Conservation (phyloP, 2,888 invertebrate genomes). For the Macaria notata region DNA sequence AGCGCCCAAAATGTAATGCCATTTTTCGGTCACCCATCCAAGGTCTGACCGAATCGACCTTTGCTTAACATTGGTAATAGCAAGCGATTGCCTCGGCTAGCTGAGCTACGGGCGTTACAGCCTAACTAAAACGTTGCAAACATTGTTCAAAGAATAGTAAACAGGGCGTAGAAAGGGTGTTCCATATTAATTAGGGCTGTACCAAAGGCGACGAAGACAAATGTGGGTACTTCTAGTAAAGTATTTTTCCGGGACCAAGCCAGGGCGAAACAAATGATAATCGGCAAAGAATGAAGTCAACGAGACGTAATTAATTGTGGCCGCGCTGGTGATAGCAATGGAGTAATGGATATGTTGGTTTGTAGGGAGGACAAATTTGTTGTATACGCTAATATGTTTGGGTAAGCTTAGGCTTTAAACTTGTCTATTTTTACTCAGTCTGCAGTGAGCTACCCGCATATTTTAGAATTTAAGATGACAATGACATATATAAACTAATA, state of each 20-base stretch:
- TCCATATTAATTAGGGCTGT: slow-evolving; percentile 79
- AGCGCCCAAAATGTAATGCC: too few relatives aligned
- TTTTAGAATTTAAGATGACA: too few relatives aligned
- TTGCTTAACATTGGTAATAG: too few relatives aligned
- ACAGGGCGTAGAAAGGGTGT: slow-evolving; percentile 72
- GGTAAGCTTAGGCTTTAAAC: too few relatives aligned
- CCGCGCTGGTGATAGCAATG: slow-evolving; percentile 39
- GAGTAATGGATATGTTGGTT: slow-evolving; percentile 23
- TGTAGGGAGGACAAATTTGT: neutral
- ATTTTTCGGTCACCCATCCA: too few relatives aligned
- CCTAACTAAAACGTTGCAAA: slow-evolving; percentile 3
- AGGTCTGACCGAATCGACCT: too few relatives aligned
- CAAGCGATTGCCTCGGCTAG: too few relatives aligned
- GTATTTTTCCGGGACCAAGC: slow-evolving; percentile 71
- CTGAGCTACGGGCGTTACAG: too few relatives aligned
- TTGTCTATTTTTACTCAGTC: too few relatives aligned
- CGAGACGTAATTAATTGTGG: slow-evolving; percentile 71
- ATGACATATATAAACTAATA: too few relatives aligned
- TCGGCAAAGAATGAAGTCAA: slow-evolving; percentile 80
- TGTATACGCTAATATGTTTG: too few relatives aligned
- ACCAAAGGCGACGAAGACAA: slow-evolving; percentile 77
- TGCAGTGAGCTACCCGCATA: too few relatives aligned
- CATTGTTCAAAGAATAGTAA: slow-evolving; percentile 62
- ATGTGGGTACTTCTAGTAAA: slow-evolving; percentile 70
- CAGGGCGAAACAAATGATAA: slow-evolving; percentile 78